Evolutionary conservation across 1,140 invertebrate genomes (phyloP).

Genomic region (Lamellibrachia luymesi): DNA sequence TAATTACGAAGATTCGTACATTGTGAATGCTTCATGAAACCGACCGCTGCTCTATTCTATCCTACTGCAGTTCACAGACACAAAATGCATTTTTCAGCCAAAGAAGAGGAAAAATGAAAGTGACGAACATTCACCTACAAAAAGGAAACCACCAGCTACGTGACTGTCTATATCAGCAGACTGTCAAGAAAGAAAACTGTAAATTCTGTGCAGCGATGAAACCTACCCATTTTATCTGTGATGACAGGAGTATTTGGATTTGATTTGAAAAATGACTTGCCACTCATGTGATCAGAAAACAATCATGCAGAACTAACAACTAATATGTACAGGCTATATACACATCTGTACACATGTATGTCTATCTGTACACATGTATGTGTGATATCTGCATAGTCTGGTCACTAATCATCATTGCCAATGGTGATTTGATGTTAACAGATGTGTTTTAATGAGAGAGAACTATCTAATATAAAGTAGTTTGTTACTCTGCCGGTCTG

Average conservation of each 20-base stretch:
- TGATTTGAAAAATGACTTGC: background rate
- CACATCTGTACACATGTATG: background rate
- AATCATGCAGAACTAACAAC: too few relatives aligned
- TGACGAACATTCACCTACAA: background rate
- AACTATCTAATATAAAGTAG: too few relatives aligned
- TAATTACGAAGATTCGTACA: too few relatives aligned
- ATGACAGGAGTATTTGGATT: background rate
- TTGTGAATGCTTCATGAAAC: too few relatives aligned
- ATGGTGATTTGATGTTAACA: background rate
- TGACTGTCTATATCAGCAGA: background rate
- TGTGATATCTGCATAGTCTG: background rate
- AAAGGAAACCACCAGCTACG: background rate
- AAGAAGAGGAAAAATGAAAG: conserved; percentile 2
- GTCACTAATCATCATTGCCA: background rate
- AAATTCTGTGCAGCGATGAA: background rate
- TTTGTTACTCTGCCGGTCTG: too few relatives aligned
- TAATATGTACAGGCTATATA: background rate
- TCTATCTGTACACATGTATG: background rate
- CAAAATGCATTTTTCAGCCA: conserved; percentile 3
- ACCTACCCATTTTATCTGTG: background rate
- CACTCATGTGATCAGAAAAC: background rate
- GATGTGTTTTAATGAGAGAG: too few relatives aligned
- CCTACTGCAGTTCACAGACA: background rate
- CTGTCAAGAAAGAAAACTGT: background rate
- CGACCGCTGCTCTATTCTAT: background rate